A percentile compares a stretch with the other conserved stretches of the same genome.
phyloP scores from a whole-genome alignment of 2,797 vertebrate genomes.

The Phyllotis vaccarum region DNA sequence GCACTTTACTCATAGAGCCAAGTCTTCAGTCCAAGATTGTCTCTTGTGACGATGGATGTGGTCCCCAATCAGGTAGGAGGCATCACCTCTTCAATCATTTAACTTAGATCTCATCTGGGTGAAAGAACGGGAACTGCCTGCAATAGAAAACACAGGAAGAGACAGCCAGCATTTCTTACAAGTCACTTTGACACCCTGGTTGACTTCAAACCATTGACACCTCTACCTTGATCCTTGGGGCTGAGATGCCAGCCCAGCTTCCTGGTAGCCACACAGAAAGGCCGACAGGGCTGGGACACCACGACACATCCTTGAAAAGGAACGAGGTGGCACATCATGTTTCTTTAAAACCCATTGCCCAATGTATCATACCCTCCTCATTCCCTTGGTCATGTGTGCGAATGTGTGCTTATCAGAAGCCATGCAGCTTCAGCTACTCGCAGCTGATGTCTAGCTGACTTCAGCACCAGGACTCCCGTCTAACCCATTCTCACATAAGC shows the following conservation, averaged over 20 bases:
- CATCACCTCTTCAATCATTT: background rate
- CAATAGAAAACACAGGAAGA: background rate
- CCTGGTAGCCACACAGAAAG: background rate
- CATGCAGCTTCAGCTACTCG: background rate
- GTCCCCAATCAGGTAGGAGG: background rate
- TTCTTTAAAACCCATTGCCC: background rate
- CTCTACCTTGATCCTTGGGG: background rate
- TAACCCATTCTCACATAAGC: background rate
- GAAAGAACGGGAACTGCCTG: background rate
- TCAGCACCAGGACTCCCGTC: background rate
- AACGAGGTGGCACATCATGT: background rate
- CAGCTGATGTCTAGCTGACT: background rate
- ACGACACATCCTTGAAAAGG: background rate
- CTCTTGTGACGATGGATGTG: background rate
- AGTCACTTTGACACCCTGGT: rapidly evolving
- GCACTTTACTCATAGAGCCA: background rate
- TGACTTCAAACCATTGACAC: background rate
- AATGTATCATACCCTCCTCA: background rate
- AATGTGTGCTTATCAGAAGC: background rate
- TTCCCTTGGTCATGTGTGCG: background rate
- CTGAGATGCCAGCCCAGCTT: background rate
- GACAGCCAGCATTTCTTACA: background rate
- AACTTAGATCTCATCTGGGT: background rate
- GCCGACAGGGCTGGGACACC: background rate
- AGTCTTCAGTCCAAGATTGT: background rate